Base-by-base conservation (phyloP, 2,888 invertebrate species). In the Cordilura impudica region DNA sequence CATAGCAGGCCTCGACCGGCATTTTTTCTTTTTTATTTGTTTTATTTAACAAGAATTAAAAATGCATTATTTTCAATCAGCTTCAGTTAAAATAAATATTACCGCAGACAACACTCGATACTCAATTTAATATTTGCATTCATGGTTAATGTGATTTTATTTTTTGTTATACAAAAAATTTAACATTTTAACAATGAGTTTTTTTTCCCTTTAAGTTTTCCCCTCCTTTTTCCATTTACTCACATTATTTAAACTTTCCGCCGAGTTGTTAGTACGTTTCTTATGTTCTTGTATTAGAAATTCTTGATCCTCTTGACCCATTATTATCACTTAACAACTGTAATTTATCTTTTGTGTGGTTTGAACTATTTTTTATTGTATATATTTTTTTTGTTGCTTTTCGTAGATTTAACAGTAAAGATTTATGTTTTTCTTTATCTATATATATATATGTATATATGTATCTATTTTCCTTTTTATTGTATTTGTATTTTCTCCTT, bases 231-330 rank as follows among this genome's bases (percentile, higher is more conserved):
- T 1, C 14, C 0, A n/a, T 53, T 29, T 81, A 86, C 87, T 87
- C 78, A 87, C 87, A 78, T 83, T 84, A 74, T 85, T 84, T 66
- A 87, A 69, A 82, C 84, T 87, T 80, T 87, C 87, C 29, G 85
- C 84, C 4, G 87, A 87, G 16, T 72, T 21, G 10, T 70, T 79
- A n/a, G 82, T 49, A 71, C 84, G 83, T 58, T 86, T 88, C 81
- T 80, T 77, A 23, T 76, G 70, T 53, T 78, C 78, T 31, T 69
- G 71, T 66, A 87, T 80, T 67, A 87, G 75, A 65, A 87, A 81
- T 82, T 87, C 88, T 82, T 87, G 87, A 86, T 87, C 88, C 84
- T 87, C 87, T 83, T 87, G 88, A 78, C 88, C 87, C 87, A 87
- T 87, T 58, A 26, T 69, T 49, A 61, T 31, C 26, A 49, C 51